phyloP scores from a whole-genome alignment of 2,113 vertebrate species.

The Platanista minor region DNA sequence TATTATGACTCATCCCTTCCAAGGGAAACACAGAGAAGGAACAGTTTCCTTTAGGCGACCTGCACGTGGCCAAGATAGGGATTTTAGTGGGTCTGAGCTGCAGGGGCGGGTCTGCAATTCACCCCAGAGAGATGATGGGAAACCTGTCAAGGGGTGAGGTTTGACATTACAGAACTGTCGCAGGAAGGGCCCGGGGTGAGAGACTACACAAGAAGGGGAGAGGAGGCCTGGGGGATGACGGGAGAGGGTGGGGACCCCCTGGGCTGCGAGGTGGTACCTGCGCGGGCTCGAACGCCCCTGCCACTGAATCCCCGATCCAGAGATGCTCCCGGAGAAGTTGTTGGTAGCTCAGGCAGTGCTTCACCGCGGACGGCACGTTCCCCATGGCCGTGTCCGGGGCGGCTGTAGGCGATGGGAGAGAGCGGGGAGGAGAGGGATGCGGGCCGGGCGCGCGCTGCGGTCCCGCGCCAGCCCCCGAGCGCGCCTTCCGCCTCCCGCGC shows the following conservation, averaged over 20 bases:
- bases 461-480: background rate
- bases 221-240: background rate
- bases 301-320: constrained; percentile 83
- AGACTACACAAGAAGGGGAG: background rate
- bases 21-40: background rate
- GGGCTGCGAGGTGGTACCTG: constrained; percentile 71
- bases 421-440: background rate
- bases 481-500: background rate
- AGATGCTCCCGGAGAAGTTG: constrained; percentile 87
- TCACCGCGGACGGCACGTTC: constrained; percentile 87
- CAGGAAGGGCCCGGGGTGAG: background rate
- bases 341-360: constrained; percentile 92
- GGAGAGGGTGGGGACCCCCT: background rate
- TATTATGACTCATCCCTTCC: background rate
- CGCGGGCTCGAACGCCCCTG: constrained; percentile 57
- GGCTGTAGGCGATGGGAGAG: background rate
- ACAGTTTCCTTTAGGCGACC: background rate
- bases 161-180: background rate
- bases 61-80: background rate
- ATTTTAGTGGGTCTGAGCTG: background rate
- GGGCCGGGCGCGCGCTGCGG: background rate
- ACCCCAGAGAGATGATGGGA: background rate
- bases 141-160: background rate
- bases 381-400: constrained; percentile 82
- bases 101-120: background rate